A percentile compares a stretch with the other conserved stretches of the same genome.
Conservation (phyloP, 2,888 invertebrate genomes). For the Caenorhabditis sp. region DNA sequence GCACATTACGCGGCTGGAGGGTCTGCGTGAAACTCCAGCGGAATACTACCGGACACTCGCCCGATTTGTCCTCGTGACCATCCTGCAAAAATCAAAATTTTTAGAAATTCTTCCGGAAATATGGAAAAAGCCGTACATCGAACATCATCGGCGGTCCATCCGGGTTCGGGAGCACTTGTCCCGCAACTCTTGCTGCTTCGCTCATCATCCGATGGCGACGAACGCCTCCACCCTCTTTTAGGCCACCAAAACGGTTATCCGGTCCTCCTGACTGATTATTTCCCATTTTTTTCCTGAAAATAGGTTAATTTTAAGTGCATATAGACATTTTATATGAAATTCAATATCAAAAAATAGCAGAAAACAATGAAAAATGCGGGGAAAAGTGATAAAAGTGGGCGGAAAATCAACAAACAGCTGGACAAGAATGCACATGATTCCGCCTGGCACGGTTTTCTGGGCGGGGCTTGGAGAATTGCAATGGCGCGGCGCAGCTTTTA, state of each 20-base stretch:
- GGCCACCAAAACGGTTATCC: slow-evolving; percentile 30
- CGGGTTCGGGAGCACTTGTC: slow-evolving; percentile 59
- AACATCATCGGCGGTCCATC: slow-evolving; percentile 62
- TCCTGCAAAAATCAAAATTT: slow-evolving; percentile 53
- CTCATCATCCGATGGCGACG: slow-evolving; percentile 68
- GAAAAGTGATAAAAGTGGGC: slow-evolving; percentile 24
- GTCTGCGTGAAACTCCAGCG: slow-evolving; percentile 76
- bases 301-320: not conserved
- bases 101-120: not conserved
- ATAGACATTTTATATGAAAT: not conserved
- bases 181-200: slow-evolving; percentile 53
- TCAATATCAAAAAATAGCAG: not conserved
- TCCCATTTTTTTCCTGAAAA: no score
- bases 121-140: slow-evolving; percentile 28
- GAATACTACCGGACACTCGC: slow-evolving; percentile 83
- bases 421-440: slow-evolving; percentile 44
- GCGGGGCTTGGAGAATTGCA: slow-evolving; percentile 35
- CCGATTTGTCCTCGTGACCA: slow-evolving; percentile 65
- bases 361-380: not conserved
- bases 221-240: slow-evolving; percentile 35
- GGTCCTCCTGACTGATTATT: slow-evolving; percentile 64
- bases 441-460: slow-evolving; percentile 32
- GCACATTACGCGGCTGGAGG: slow-evolving; percentile 70
- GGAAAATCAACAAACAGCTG: slow-evolving; percentile 48
- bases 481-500: slow-evolving; percentile 16